Conservation (phyloP, 2,888 invertebrate genomes). For the Pollenia amentaria region DNA sequence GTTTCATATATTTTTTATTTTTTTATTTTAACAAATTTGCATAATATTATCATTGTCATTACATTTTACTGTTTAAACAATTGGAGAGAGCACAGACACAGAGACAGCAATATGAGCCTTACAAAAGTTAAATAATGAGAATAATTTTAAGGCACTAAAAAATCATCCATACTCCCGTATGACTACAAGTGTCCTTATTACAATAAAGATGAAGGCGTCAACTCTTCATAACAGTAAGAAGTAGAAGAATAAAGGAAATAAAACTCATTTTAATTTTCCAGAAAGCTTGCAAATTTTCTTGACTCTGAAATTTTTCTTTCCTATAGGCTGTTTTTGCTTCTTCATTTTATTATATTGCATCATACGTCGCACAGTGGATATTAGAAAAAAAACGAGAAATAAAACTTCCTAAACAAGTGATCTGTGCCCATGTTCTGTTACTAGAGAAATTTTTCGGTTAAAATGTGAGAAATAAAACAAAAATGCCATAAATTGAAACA, state of each 20-base stretch:
- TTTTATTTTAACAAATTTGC: background rate
- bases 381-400: too few species aligned
- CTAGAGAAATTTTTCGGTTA: too few species aligned
- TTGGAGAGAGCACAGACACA: background rate
- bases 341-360: constrained; percentile 16
- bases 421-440: too few species aligned
- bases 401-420: too few species aligned
- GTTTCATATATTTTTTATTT: background rate
- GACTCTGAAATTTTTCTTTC: background rate
- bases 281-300: constrained; percentile 55
- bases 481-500: too few species aligned
- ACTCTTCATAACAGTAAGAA: constrained; percentile 25
- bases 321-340: background rate
- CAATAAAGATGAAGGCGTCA: constrained; percentile 47
- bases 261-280: constrained; percentile 66
- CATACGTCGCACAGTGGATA: background rate
- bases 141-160: constrained; percentile 39
- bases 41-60: constrained; percentile 51
- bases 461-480: too few species aligned
- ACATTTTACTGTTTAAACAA: constrained; percentile 41
- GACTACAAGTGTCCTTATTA: constrained; percentile 48
- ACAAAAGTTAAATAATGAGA: constrained; percentile 16
- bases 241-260: constrained; percentile 6
- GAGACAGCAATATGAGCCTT: background rate
- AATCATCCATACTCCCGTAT: background rate